phyloP scores from a whole-genome alignment of 30 jellyfish, hydroid and myxozoan species.

The Pelagia noctiluca region DNA sequence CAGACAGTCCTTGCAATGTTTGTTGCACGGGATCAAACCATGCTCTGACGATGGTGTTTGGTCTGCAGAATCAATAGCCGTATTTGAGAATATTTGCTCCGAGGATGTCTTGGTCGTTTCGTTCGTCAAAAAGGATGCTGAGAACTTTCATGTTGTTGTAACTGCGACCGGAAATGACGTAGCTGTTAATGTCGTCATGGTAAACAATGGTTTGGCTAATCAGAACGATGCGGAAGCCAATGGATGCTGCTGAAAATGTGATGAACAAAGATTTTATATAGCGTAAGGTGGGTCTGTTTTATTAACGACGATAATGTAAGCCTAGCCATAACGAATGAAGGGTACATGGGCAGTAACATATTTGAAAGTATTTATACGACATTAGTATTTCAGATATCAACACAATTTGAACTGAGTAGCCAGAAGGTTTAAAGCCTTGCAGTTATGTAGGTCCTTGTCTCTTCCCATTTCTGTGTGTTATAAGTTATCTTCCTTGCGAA shows the following conservation, averaged over 20 bases:
- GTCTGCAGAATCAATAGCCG: conserved; percentile 64
- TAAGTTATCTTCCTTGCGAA: too few relatives aligned
- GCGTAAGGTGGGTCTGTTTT: too few relatives aligned
- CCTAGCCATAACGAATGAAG: too few relatives aligned
- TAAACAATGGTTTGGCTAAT: conserved; percentile 60
- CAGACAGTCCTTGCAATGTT: conserved; percentile 65
- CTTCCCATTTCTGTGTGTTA: too few relatives aligned
- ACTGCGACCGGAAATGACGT: conserved; percentile 37
- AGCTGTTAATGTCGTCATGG: conserved; percentile 62
- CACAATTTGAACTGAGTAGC: too few relatives aligned
- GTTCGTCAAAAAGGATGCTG: conserved; percentile 49
- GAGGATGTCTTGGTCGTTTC: conserved; percentile 31
- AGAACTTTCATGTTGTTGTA: conserved; percentile 15
- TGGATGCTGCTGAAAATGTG: conserved; percentile 8
- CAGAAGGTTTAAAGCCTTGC: too few relatives aligned
- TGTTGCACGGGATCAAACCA: conserved; percentile 69
- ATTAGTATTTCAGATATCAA: too few relatives aligned
- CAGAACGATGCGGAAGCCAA: conserved; percentile 6
- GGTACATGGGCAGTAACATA: too few relatives aligned
- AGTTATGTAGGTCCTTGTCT: too few relatives aligned
- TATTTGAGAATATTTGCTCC: conserved; percentile 56
- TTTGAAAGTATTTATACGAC: too few relatives aligned
- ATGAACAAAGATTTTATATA: background rate
- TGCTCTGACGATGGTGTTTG: conserved; percentile 18
- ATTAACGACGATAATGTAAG: too few relatives aligned